Evolutionary conservation across 2,113 vertebrate species (phyloP).

Genomic region (Machaerirhynchus nigripectus): DNA sequence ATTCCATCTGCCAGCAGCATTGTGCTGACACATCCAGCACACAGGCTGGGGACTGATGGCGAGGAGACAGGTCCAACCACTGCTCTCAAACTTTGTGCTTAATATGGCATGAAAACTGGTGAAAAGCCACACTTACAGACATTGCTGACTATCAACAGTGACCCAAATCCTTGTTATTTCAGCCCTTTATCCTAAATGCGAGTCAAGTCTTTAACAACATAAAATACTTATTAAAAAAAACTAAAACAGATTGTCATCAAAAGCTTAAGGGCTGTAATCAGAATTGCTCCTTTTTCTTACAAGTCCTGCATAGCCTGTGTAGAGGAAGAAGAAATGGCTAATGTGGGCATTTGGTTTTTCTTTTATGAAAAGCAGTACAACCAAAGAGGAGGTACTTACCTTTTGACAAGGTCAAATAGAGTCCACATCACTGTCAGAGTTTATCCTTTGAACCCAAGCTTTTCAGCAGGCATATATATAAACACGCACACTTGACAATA

Average conservation of each 20-base stretch:
- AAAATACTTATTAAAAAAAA: not conserved
- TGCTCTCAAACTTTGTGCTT: not conserved
- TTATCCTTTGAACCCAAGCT: slow-evolving; percentile 1
- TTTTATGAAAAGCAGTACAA: not conserved
- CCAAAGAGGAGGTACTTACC: not conserved
- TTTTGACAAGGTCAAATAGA: slow-evolving; percentile 11
- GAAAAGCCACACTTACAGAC: not conserved
- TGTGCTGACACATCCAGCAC: not conserved
- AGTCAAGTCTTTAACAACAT: not conserved
- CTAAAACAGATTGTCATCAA: not conserved
- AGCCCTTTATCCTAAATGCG: not conserved
- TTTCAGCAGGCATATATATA: slow-evolving; percentile 23
- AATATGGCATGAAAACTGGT: not conserved
- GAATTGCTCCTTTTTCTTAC: not conserved
- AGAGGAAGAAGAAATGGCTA: not conserved
- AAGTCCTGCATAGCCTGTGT: not conserved
- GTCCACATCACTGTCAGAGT: not conserved
- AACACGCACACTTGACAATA: slow-evolving; percentile 19
- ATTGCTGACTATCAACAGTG: not conserved
- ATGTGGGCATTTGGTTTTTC: not conserved
- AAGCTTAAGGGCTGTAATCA: not conserved
- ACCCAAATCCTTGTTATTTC: not conserved
- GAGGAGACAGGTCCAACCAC: not conserved
- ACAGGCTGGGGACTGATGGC: not conserved
- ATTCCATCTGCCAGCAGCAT: slow-evolving; percentile 5